A percentile compares a stretch with the other conserved stretches of the same genome.
Evolutionary conservation across 2,797 vertebrate species (phyloP).

Genomic region (Antennarius maculatus): DNA sequence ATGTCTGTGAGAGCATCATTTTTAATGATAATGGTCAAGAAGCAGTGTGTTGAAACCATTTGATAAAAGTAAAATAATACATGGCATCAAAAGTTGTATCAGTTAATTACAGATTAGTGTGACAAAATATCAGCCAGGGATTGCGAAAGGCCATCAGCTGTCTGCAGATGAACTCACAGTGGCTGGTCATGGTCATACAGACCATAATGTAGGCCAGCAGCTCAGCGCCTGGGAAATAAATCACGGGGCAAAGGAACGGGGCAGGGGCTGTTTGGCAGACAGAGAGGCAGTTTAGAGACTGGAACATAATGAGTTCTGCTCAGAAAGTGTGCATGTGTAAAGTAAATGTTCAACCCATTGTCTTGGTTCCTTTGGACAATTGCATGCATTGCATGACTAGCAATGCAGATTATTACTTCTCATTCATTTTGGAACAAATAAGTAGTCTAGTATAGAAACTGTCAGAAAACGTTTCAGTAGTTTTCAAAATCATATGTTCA

Average conservation of each 20-base stretch:
- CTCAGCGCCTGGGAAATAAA: slow-evolving; percentile 35
- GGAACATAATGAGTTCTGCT: slow-evolving; percentile 17
- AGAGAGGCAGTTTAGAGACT: background rate
- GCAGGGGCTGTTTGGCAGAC: background rate
- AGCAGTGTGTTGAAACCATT: slow-evolving; percentile 30
- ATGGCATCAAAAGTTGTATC: slow-evolving; percentile 57
- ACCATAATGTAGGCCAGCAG: slow-evolving; percentile 27
- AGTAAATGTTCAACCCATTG: slow-evolving; percentile 11
- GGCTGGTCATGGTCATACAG: slow-evolving; percentile 36
- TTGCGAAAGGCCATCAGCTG: slow-evolving; percentile 54
- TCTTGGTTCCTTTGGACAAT: slow-evolving; percentile 15
- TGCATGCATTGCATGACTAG: too few relatives aligned
- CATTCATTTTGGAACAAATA: too few relatives aligned
- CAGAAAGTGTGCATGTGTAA: slow-evolving; percentile 7
- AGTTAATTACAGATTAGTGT: slow-evolving; percentile 70
- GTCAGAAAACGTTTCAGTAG: too few relatives aligned
- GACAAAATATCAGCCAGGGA: slow-evolving; percentile 49
- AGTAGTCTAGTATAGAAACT: too few relatives aligned
- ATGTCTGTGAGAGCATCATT: slow-evolving; percentile 30
- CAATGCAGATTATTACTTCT: too few relatives aligned
- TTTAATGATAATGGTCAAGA: slow-evolving; percentile 55
- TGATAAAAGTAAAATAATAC: slow-evolving; percentile 45
- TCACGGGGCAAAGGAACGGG: slow-evolving; percentile 24
- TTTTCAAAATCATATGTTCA: too few relatives aligned
- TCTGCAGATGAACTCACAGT: slow-evolving; percentile 50